Evolutionary conservation across 2,113 vertebrate genomes (phyloP), one percentile per base, ranked within the genome.

Genomic region (Phrynocephalus versicolor): DNA sequence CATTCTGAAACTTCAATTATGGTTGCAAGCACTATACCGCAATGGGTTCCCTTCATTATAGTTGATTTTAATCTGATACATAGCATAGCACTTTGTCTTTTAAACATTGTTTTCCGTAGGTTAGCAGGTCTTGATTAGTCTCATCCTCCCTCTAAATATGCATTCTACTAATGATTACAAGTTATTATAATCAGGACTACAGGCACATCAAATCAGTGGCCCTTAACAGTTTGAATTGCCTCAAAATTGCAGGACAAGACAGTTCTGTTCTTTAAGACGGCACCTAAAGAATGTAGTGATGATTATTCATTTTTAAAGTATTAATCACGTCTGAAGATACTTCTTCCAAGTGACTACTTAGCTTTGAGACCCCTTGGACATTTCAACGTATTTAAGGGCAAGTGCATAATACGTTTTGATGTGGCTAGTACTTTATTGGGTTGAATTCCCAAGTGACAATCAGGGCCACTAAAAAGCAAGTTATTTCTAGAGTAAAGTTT

Each of bases 401-500:
- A 64, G 81, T 12, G n/a, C 72, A 0, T 58, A 37, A 90, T 62
- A 73, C 78, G 18, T 83, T 86, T 55, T 84, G 82, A 86, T 82
- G n/a, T 81, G 58, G 6, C 37, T 83, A 81, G 51, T 88, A 60
- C 78, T 91, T 91, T 87, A 37, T 74, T 90, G 86, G 83, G 76
- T 83, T 90, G 76, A 67, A 83, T 39, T 82, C 85, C 77, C 8
- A 41, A 88, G 57, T 82, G 91, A 64, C 77, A 39, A 87, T 81
- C 80, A 72, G 39, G 76, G 25, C 82, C 84, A 90, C 87, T 62
- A 89, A 85, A 72, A 86, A 90, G 89, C 74, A 92, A 88, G 69
- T 72, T 72, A 80, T 84, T 88, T 89, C 77, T 45, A 60, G 30
- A 92, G 81, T 18, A 57, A 75, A 87, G 55, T 82, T 87, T 85